These are phyloP conservation scores for Bruchidius siliquastri DNA, from an alignment of 2,888 invertebrate species.

Conservation along the genomic window DNA sequence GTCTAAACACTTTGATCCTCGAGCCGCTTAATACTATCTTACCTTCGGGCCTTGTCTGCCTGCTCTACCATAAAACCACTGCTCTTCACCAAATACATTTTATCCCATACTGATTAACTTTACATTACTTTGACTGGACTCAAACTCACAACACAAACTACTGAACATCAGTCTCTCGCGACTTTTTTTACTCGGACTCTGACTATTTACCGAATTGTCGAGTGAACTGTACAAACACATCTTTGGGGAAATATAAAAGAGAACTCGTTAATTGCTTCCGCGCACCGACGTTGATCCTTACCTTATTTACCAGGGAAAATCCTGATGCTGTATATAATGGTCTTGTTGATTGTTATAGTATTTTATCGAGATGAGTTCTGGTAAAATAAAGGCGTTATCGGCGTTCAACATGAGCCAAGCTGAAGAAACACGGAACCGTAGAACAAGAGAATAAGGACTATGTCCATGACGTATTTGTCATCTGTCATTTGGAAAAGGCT, in stretches of 20 bases:
- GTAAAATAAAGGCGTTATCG: not conserved
- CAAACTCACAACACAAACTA: constrained; percentile 47
- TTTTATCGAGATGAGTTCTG: not conserved
- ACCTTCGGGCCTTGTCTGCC: constrained; percentile 44
- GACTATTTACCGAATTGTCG: not conserved
- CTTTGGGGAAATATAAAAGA: not conserved
- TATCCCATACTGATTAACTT: constrained; percentile 25
- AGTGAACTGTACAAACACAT: not conserved
- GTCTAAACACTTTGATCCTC: constrained; percentile 27
- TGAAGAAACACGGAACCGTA: not conserved
- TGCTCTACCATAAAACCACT: constrained; percentile 47
- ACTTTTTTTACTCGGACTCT: constrained; percentile 13
- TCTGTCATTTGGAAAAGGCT: no score
- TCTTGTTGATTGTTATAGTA: not conserved
- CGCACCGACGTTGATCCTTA: constrained; percentile 9
- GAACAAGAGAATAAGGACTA: no score
- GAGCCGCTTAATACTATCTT: constrained; percentile 45
- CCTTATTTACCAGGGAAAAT: constrained; percentile 12
- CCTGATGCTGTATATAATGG: constrained; percentile 6
- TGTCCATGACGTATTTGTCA: no score
- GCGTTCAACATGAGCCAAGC: not conserved
- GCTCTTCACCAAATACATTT: constrained; percentile 40
- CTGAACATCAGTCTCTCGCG: constrained; percentile 42
- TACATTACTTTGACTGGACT: constrained; percentile 32
- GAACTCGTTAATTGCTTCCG: not conserved